Conservation (phyloP, 2,113 vertebrate species). For the Anguilla rostrata region DNA sequence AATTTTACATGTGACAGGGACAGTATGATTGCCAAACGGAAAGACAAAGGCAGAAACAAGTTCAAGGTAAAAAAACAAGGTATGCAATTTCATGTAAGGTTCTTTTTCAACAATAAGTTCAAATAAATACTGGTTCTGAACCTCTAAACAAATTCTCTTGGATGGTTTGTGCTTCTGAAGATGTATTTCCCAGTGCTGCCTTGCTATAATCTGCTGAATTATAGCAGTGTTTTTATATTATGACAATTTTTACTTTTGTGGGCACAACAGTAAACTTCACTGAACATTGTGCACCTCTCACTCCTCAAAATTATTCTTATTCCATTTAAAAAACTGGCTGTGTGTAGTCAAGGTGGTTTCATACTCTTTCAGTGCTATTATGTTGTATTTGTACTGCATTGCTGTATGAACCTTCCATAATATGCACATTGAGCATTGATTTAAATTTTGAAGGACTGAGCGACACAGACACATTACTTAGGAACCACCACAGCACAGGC, state of each 20-base stretch:
- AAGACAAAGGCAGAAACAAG: background rate
- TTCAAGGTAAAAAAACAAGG: background rate
- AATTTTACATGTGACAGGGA: background rate
- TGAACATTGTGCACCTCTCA: background rate
- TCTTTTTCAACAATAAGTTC: background rate
- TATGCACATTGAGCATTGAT: background rate
- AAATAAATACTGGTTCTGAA: background rate
- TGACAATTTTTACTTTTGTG: background rate
- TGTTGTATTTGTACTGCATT: background rate
- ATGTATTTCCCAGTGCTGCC: background rate
- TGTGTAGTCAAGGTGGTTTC: no score
- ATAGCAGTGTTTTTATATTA: background rate
- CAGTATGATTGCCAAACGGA: background rate
- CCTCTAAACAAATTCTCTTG: background rate
- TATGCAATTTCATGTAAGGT: background rate
- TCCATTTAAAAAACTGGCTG: background rate
- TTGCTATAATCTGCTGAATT: background rate
- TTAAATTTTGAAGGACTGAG: background rate
- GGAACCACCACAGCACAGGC: conserved; percentile 54
- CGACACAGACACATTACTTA: conserved; percentile 21
- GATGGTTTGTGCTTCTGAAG: background rate
- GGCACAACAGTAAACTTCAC: background rate
- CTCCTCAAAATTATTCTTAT: background rate
- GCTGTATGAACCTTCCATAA: no score
- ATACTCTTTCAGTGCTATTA: no score